Evolutionary conservation across 2,888 invertebrate species (phyloP).

Genomic region (Chelonus formosanus): DNA sequence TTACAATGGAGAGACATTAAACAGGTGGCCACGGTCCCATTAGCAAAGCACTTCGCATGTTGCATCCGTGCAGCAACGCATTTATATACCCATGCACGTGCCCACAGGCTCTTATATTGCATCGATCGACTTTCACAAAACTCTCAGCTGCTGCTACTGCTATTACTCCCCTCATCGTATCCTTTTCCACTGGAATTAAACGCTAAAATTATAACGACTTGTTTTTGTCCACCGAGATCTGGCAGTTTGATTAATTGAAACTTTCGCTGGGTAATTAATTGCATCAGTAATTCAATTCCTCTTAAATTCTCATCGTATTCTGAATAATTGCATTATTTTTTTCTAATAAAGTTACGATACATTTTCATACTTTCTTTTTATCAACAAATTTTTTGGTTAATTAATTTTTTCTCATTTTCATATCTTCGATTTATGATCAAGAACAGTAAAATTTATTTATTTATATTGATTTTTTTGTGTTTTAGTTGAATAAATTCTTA

Average conservation of each 20-base stretch:
- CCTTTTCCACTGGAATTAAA: conserved; percentile 11
- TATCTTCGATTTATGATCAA: too few species aligned
- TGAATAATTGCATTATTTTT: too few species aligned
- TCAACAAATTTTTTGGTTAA: background rate
- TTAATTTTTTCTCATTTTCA: background rate
- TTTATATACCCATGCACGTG: conserved; percentile 33
- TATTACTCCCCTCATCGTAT: background rate
- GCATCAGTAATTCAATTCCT: conserved; percentile 11
- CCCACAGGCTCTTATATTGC: conserved; percentile 16
- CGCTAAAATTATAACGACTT: conserved; percentile 4
- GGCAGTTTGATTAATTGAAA: conserved; percentile 26
- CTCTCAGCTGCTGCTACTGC: conserved; percentile 21
- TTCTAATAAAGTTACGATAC: too few species aligned
- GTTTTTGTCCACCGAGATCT: conserved; percentile 16
- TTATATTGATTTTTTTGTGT: too few species aligned
- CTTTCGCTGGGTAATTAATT: conserved; percentile 22
- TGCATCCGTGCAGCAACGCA: conserved; percentile 29
- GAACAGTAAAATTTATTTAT: too few species aligned
- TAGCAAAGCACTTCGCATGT: conserved; percentile 39
- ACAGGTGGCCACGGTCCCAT: conserved; percentile 43
- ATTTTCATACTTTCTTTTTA: background rate
- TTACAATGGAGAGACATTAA: conserved; percentile 35
- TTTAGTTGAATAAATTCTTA: too few species aligned
- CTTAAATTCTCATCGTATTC: conserved; percentile 20
- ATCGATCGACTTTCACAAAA: conserved; percentile 29